Evolutionary conservation across 2,113 vertebrate species (phyloP).

Genomic region (Hoplias malabaricus): DNA sequence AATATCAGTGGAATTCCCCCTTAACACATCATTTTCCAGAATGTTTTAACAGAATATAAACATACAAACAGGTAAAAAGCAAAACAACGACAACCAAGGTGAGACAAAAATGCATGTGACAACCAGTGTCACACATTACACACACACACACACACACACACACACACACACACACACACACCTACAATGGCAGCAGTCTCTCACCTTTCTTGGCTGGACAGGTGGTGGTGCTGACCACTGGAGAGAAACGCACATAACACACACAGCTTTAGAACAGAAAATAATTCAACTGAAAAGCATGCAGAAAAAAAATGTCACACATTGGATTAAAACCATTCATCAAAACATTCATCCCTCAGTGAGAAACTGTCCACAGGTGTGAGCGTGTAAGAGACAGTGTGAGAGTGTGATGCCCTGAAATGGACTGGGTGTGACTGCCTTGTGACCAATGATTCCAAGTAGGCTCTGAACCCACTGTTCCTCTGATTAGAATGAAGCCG

Average conservation of each 20-base stretch:
- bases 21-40: neutral
- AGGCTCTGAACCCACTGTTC: too few relatives aligned
- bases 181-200: slow-evolving; percentile 25
- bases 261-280: slow-evolving; percentile 23
- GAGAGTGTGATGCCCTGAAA: too few relatives aligned
- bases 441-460: too few relatives aligned
- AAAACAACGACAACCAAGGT: neutral
- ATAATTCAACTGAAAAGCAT: neutral
- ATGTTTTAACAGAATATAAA: neutral
- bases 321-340: neutral
- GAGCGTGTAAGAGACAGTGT: too few relatives aligned
- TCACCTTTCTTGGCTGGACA: slow-evolving; percentile 46
- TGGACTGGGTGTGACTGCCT: too few relatives aligned
- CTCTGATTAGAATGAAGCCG: too few relatives aligned
- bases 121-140: neutral
- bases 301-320: neutral
- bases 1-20: neutral
- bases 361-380: too few relatives aligned
- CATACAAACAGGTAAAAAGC: neutral
- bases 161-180: neutral
- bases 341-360: neutral
- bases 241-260: slow-evolving; percentile 44
- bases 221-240: slow-evolving; percentile 47
- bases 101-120: slow-evolving; percentile 10
- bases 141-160: neutral